Percentiles rank a stretch among this genome's conserved stretches.
Conservation (phyloP, 2,113 vertebrate species). For the Cromileptes altivelis region DNA sequence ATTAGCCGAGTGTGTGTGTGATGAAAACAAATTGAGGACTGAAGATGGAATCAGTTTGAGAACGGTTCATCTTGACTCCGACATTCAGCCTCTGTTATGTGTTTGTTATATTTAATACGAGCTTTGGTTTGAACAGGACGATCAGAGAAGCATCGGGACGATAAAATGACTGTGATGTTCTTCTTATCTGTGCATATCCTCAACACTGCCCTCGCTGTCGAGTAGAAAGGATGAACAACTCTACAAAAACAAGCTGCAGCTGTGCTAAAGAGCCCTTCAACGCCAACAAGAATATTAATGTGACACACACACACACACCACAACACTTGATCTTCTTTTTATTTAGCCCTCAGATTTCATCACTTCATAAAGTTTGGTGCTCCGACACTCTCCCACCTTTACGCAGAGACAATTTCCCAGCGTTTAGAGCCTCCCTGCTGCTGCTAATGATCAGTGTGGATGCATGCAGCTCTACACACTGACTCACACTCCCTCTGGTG, state of each 20-base stretch:
- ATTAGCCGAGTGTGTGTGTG: conserved; percentile 9
- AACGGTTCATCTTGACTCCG: neutral
- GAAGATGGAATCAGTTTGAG: neutral
- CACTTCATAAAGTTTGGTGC: conserved; percentile 34
- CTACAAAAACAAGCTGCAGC: conserved; percentile 39
- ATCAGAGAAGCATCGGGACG: neutral
- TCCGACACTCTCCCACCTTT: conserved; percentile 9
- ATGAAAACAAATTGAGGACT: conserved; percentile 11
- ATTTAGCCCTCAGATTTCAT: conserved; percentile 33
- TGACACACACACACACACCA: conserved; percentile 17
- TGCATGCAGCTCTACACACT: conserved; percentile 33
- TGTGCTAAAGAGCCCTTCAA: conserved; percentile 46
- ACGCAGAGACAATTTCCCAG: conserved; percentile 8
- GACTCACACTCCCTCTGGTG: conserved; percentile 28
- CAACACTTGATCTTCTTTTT: conserved; percentile 45
- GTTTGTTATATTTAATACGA: neutral
- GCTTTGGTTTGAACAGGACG: neutral
- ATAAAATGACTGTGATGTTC: neutral
- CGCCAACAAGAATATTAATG: conserved; percentile 26
- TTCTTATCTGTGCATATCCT: neutral
- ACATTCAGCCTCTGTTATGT: neutral
- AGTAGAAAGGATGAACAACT: conserved; percentile 4
- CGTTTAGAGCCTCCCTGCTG: conserved; percentile 50
- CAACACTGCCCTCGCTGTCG: neutral
- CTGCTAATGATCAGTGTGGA: conserved; percentile 56